Conservation (phyloP, 2,888 invertebrate species). For the Drosophila neutralis region DNA sequence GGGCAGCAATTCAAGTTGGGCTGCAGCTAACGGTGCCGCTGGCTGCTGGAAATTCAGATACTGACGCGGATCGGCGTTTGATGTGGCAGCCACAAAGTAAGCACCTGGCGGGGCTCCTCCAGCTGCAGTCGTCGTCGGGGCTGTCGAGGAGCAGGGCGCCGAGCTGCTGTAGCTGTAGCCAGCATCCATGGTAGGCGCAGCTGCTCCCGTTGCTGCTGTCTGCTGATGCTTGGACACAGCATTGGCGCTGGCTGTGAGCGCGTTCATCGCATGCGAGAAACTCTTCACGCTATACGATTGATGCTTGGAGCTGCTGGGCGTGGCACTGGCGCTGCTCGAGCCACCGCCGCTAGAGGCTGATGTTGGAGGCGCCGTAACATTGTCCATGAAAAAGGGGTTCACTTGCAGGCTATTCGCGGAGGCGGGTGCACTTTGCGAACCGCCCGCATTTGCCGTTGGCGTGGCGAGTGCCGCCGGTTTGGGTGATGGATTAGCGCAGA, state of each 20-base stretch:
- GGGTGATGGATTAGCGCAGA: conserved; percentile 86
- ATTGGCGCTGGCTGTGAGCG: conserved; percentile 75
- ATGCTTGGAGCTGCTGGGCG: conserved; percentile 82
- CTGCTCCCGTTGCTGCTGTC: conserved; percentile 34
- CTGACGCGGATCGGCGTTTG: conserved; percentile 70
- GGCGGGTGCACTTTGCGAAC: conserved; percentile 82
- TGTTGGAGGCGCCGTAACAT: conserved; percentile 27
- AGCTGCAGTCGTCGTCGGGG: conserved; percentile 19
- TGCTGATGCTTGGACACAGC: conserved; percentile 56
- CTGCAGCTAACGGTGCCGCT: conserved; percentile 69
- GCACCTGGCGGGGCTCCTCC: conserved; percentile 41
- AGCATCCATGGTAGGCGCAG: conserved; percentile 21
- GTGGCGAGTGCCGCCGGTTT: conserved; percentile 84
- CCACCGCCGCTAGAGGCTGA: neutral
- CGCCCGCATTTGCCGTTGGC: conserved; percentile 68
- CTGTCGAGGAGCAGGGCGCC: conserved; percentile 68
- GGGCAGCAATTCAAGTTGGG: conserved; percentile 66
- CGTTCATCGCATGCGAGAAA: conserved; percentile 82
- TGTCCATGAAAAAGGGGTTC: conserved; percentile 83
- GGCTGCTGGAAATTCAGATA: conserved; percentile 77
- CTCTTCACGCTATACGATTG: conserved; percentile 83
- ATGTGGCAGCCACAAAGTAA: conserved; percentile 58
- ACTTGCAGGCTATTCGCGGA: conserved; percentile 82
- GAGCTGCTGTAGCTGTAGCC: conserved; percentile 78
- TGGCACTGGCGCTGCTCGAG: conserved; percentile 73